Conservation (phyloP, 2,113 vertebrate genomes). For the Corythornis cristatus region DNA sequence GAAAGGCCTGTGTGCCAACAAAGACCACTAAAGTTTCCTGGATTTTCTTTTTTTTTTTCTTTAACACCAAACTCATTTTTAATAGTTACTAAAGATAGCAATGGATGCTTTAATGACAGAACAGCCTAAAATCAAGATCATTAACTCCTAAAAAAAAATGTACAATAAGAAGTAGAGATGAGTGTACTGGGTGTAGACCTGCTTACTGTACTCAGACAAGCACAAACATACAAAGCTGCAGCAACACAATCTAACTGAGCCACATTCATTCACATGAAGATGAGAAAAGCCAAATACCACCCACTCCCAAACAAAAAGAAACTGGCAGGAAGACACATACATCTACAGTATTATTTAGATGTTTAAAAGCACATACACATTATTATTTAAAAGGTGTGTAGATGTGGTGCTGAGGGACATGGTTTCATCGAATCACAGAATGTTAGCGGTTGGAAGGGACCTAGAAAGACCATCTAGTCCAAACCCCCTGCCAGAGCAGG, state of each 20-base stretch:
- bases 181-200: fast-evolving
- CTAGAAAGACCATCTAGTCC: too few relatives aligned
- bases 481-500: too few relatives aligned
- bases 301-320: background rate
- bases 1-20: fast-evolving
- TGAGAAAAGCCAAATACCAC: fast-evolving
- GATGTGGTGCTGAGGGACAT: background rate
- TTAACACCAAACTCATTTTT: background rate
- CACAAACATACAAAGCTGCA: fast-evolving
- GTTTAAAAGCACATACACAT: background rate
- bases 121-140: background rate
- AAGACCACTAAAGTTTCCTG: background rate
- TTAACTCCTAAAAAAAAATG: fast-evolving
- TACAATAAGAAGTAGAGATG: background rate
- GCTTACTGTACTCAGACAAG: background rate
- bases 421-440: too few relatives aligned
- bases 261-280: background rate
- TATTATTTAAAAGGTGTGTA: background rate
- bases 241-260: fast-evolving
- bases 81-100: background rate
- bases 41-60: background rate
- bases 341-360: background rate
- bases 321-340: background rate
- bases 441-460: too few relatives aligned
- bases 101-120: background rate